phyloP scores from a whole-genome alignment of 2,797 vertebrate species.

The Epinephelus malabaricus region DNA sequence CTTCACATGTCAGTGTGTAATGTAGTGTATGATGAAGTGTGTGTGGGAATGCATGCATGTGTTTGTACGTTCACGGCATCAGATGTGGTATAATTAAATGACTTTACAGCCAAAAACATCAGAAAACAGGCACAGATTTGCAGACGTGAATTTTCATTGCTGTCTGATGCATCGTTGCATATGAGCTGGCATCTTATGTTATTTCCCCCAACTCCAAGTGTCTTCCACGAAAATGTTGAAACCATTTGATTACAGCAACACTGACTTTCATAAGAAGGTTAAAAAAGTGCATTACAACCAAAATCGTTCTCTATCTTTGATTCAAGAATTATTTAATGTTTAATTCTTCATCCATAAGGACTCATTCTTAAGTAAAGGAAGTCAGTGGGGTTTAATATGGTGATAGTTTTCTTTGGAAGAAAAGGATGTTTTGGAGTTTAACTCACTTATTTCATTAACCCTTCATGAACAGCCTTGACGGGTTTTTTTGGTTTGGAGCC shows the following conservation, averaged over 20 bases:
- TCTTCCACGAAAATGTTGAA: slow-evolving; percentile 2
- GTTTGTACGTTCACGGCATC: background rate
- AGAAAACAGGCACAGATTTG: background rate
- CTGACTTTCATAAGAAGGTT: slow-evolving; percentile 47
- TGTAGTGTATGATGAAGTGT: background rate
- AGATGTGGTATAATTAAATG: background rate
- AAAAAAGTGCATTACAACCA: slow-evolving; percentile 8
- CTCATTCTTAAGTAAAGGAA: slow-evolving; percentile 20
- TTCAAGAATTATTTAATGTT: slow-evolving; percentile 28
- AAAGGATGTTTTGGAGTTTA: slow-evolving; percentile 20
- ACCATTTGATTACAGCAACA: slow-evolving; percentile 3
- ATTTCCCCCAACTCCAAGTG: background rate
- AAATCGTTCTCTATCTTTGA: slow-evolving; percentile 47
- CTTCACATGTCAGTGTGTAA: background rate
- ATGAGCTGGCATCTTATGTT: background rate
- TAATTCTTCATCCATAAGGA: slow-evolving; percentile 47
- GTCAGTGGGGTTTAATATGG: background rate
- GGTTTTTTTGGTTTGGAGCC: background rate
- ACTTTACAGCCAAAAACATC: background rate
- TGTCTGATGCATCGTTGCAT: background rate
- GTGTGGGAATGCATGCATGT: background rate
- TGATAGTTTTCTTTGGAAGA: slow-evolving; percentile 32
- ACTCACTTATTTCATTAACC: slow-evolving; percentile 13
- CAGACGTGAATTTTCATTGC: background rate
- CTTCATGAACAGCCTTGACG: background rate